These are phyloP conservation scores for Megaceryle maxima DNA, from an alignment of 2,113 vertebrate species.

Conservation along the genomic window DNA sequence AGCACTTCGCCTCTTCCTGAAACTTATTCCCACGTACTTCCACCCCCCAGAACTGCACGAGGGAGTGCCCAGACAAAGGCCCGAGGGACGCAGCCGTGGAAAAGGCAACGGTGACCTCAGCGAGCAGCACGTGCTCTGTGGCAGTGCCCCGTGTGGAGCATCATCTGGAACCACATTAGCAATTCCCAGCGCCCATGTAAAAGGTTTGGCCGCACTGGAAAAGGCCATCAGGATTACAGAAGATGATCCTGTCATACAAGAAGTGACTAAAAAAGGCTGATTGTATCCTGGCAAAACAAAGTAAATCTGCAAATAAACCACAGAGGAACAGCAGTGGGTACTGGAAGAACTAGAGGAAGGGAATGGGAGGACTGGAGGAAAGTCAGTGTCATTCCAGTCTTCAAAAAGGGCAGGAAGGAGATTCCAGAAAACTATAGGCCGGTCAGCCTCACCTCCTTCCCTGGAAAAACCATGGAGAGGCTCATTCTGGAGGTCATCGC, in stretches of 20 bases:
- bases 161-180: not conserved
- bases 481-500: too few relatives aligned
- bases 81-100: not conserved
- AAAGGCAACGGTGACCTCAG: not conserved
- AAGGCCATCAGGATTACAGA: not conserved
- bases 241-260: not conserved
- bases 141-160: rapidly evolving
- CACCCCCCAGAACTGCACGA: not conserved
- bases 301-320: not conserved
- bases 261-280: not conserved
- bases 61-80: rapidly evolving
- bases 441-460: too few relatives aligned
- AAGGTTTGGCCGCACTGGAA: not conserved
- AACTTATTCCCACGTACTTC: not conserved
- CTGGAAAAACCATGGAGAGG: too few relatives aligned
- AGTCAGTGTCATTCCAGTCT: too few relatives aligned
- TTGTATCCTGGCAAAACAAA: not conserved
- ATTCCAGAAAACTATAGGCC: too few relatives aligned
- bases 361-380: too few relatives aligned
- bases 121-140: too few relatives aligned
- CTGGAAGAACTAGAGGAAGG: not conserved
- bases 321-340: not conserved
- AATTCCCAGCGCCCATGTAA: not conserved
- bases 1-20: not conserved
- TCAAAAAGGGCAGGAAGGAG: too few relatives aligned